Percentiles rank a stretch among this genome's conserved stretches.
phyloP scores from a whole-genome alignment of 2,797 vertebrate genomes.

The Phoebastria nigripes region DNA sequence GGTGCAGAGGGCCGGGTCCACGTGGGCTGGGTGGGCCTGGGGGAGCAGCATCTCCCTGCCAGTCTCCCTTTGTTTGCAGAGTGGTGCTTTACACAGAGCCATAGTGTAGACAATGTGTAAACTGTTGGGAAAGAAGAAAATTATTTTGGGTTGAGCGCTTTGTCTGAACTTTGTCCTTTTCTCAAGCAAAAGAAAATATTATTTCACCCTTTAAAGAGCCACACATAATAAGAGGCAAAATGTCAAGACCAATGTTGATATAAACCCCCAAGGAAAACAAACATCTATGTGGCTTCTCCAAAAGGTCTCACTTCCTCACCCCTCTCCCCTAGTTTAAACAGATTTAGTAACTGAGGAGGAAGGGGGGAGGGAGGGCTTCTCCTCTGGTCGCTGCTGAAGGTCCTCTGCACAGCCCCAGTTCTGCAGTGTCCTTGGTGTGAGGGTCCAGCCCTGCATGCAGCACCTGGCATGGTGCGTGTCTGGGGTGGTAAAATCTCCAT shows the following conservation, averaged over 20 bases:
- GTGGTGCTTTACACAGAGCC: not conserved
- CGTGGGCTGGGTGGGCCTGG: not conserved
- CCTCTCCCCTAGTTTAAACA: constrained; percentile 73
- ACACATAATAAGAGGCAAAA: constrained; percentile 82
- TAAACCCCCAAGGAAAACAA: constrained; percentile 82
- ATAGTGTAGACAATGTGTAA: constrained; percentile 16
- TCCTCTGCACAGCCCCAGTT: not conserved
- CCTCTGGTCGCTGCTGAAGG: not conserved
- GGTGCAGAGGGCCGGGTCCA: accelerated
- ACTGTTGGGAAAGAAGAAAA: constrained; percentile 60
- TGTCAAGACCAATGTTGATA: constrained; percentile 82
- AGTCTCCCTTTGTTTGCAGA: not conserved
- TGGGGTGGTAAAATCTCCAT: accelerated
- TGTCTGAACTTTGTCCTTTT: constrained; percentile 80
- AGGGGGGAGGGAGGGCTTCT: not conserved
- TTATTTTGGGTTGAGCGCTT: constrained; percentile 72
- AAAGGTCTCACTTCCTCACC: constrained; percentile 73
- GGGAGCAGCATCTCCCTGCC: not conserved
- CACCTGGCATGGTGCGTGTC: accelerated
- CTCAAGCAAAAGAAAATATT: constrained; percentile 84
- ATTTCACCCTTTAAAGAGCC: constrained; percentile 82
- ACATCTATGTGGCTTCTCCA: constrained; percentile 76
- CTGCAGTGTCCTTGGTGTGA: not conserved
- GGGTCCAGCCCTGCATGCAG: not conserved
- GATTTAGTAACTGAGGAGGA: constrained; percentile 57